Conservation (phyloP, 2,113 vertebrate species). For the Amphilophus citrinellus region DNA sequence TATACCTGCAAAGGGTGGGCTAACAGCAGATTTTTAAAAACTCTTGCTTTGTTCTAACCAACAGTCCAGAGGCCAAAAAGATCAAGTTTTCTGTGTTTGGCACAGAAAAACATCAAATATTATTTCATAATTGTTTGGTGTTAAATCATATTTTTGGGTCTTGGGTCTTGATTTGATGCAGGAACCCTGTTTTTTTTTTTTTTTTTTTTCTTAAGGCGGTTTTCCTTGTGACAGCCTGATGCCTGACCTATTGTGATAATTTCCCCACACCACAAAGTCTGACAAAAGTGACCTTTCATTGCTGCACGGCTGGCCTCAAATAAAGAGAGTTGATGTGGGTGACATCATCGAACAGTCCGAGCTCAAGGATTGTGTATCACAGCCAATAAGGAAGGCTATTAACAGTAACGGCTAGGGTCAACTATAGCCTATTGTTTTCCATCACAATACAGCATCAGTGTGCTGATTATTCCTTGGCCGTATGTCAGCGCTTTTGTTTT, state of each 20-base stretch:
- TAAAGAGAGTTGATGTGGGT: conserved; percentile 51
- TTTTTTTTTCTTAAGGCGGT: conserved; percentile 28
- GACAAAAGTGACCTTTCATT: conserved; percentile 44
- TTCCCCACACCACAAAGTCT: conserved; percentile 20
- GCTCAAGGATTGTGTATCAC: conserved; percentile 42
- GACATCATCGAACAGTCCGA: conserved; percentile 41
- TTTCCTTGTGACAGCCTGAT: conserved; percentile 16
- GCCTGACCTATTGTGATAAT: conserved; percentile 28
- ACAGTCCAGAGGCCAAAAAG: neutral
- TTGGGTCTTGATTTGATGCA: neutral
- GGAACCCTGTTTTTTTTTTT: conserved; percentile 20
- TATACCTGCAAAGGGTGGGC: too few relatives aligned
- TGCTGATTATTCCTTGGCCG: conserved; percentile 17
- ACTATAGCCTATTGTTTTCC: conserved; percentile 56
- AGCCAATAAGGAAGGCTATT: conserved; percentile 50
- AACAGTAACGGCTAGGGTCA: conserved; percentile 44
- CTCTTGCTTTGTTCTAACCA: neutral
- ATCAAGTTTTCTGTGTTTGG: neutral
- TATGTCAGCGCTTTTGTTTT: conserved; percentile 17
- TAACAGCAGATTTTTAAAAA: neutral
- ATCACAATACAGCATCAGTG: conserved; percentile 52
- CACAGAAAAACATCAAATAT: neutral
- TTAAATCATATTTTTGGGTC: neutral
- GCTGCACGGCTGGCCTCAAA: conserved; percentile 38
- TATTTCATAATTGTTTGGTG: neutral